Evolutionary conservation across 2,888 invertebrate genomes (phyloP).

Genomic region (Aphodius granarius): DNA sequence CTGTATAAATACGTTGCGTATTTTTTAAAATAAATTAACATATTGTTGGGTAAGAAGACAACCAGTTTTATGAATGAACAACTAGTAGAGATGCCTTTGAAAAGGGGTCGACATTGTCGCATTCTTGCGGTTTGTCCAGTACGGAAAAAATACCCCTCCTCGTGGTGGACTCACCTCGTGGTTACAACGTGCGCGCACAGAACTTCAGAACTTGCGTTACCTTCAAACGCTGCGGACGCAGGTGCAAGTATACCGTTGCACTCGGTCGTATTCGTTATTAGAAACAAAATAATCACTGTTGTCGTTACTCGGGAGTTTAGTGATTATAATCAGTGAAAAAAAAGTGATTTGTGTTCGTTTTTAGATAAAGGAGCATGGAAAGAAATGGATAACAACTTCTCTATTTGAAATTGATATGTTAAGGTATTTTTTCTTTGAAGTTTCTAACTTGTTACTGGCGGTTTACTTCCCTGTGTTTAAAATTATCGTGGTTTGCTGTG

Average conservation of each 20-base stretch:
- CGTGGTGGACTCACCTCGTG: neutral
- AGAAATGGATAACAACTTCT: neutral
- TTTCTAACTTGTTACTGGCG: neutral
- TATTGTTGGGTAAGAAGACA: neutral
- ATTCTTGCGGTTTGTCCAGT: neutral
- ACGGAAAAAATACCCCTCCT: neutral
- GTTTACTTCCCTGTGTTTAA: neutral
- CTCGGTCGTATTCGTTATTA: neutral
- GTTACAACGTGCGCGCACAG: neutral
- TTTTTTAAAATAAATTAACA: neutral
- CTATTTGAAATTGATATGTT: neutral
- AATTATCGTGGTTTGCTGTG: neutral
- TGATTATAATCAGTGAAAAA: neutral
- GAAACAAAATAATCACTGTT: neutral
- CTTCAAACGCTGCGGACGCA: neutral
- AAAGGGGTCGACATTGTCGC: neutral
- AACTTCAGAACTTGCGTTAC: neutral
- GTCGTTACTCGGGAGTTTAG: neutral
- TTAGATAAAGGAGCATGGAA: neutral
- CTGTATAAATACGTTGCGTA: too few species aligned
- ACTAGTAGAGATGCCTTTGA: neutral
- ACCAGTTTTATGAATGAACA: neutral
- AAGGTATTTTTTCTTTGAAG: neutral
- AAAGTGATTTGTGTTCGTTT: neutral
- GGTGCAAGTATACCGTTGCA: neutral